Base-by-base conservation (phyloP, 53 echinoderm and acorn worm genomes). In the Holothuria leucospilota region DNA sequence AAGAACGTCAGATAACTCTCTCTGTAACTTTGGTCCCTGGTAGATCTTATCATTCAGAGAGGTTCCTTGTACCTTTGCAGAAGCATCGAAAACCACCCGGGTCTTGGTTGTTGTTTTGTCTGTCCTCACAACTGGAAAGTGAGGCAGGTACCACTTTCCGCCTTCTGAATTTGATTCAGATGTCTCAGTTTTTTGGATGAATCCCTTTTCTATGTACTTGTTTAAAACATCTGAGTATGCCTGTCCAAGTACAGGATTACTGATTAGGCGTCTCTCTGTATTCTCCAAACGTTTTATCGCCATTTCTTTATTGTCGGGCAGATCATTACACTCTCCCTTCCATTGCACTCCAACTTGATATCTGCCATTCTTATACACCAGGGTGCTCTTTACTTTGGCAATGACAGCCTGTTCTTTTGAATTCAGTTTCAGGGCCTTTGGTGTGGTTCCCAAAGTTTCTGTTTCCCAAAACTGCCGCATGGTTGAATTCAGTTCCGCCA, bases 11-110 rank as follows among this genome's bases (percentile, higher is more conserved):
- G 52, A 79, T n/a, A 79, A n/a, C 20, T 82, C 83, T 26, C 24
- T 34, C 39, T 82, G 64, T 28, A 82, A 28, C 27, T 82, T 82
- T n/a, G 83, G 83, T 11, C 83, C 83, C 63, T 82, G 64, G 39
- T 82, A 10, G 28, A 82, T 82, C 15, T 39, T 25, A 51, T 79
- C 80, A 16, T 79, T 79, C 3, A 51, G 80, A 79, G 29, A 72
- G 12, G 56, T 27, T 25, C 56, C 80, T 14, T 79, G 40, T 18
- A 46, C 20, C 49, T 79, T 79, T 46, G 80, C 80, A 40, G 80
- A 79, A 8, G 80, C 56, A 79, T 79, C 80, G 41, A 52, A 79
- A 6, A 79, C 80, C 5, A 51, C 53, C 9, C 53, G 59, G 27
- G 53, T 51, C 39, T 72, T 72, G 21, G 73, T 72, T 8, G 73